These are phyloP conservation scores for Numenius phaeopus DNA, from an alignment of 2,797 vertebrate genomes.

Conservation along the genomic window DNA sequence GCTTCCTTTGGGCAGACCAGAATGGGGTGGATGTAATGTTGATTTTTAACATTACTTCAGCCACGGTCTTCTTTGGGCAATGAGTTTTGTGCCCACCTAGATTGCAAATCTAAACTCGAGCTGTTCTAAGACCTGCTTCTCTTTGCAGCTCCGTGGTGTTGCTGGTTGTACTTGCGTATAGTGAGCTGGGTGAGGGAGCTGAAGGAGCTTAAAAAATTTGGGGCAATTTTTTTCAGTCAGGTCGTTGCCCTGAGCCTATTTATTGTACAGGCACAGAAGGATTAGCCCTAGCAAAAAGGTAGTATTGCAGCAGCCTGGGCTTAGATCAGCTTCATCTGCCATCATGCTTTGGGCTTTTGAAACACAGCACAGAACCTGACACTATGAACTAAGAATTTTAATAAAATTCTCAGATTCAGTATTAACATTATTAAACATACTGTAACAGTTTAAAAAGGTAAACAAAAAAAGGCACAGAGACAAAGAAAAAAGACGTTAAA, in stretches of 20 bases:
- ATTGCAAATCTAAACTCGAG: neutral
- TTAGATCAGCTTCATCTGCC: neutral
- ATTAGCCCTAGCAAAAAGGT: neutral
- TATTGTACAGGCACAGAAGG: neutral
- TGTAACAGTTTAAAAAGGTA: neutral
- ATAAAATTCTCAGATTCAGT: slow-evolving; percentile 17
- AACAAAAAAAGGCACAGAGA: neutral
- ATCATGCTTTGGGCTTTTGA: neutral
- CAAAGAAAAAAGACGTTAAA: neutral
- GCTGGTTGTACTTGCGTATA: neutral
- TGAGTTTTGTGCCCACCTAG: neutral
- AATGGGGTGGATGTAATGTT: neutral
- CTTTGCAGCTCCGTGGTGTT: neutral
- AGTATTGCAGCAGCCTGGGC: neutral
- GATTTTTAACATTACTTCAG: neutral
- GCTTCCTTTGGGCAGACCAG: neutral
- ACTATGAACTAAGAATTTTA: neutral
- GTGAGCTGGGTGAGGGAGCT: neutral
- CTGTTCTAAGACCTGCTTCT: neutral
- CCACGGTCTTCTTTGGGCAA: rapidly evolving
- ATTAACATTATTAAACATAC: neutral
- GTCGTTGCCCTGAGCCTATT: neutral
- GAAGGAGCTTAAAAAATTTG: neutral
- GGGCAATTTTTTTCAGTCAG: neutral
- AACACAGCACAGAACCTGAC: neutral